Base-by-base conservation (phyloP, 1,140 invertebrate species). In the Drosophila rhopaloa region DNA sequence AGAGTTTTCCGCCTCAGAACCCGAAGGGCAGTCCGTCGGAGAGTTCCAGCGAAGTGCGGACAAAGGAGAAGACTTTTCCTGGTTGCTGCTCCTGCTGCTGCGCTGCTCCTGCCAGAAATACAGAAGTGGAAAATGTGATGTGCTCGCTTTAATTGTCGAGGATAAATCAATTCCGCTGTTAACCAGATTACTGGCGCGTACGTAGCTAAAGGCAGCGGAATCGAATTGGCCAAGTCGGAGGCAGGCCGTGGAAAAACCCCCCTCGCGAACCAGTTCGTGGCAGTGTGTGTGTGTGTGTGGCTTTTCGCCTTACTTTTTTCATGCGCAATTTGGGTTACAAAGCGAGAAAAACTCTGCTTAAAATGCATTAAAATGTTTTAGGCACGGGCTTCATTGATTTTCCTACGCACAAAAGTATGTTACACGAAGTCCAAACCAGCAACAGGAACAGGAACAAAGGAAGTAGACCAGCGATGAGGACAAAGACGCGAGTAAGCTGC, bases 301-400 rank as follows among this genome's bases (percentile, higher is more conserved):
- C 58, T 79, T 81, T 86, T 76, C 76, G 68, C 59, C 81, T 86
- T 83, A 76, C 61, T 78, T 88, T 85, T 88, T 88, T 88, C 79
- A 88, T 88, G 79, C 83, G 83, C 83, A 88, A 88, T 88, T 88
- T 89, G 79, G 84, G 82, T 83, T 86, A 88, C 66, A 86, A 86
- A 83, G 83, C 83, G 80, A 68, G 68, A 66, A 79, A 83, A 88
- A 77, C 71, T 72, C 54, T 88, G 66, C 72, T 89, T 79, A 80
- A 89, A 88, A 83, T 86, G 83, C 83, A 88, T 77, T 88, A 62
- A 86, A 88, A 80, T 77, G 76, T 70, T 77, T 70, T 78, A 61
- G 78, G 59, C 55, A 44, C 53, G 68, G 74, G 60, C 59, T 68
- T 83, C 84, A 88, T 88, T 88, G 83, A 88, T 88, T 88, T 88